phyloP scores from a whole-genome alignment of 2,888 invertebrate species.

The Parnassius apollo region DNA sequence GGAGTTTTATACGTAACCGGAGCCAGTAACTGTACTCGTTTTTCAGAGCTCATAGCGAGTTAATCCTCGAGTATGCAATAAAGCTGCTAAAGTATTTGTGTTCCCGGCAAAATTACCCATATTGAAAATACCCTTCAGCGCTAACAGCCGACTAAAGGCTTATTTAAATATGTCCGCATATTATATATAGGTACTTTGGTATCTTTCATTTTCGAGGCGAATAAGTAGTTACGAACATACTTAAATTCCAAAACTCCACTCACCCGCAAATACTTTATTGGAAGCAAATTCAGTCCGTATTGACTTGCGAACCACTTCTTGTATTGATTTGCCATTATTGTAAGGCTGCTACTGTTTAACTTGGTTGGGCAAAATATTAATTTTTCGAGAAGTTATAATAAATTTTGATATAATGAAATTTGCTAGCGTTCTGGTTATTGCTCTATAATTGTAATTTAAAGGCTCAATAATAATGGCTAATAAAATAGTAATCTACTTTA shows the following conservation, averaged over 20 bases:
- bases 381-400: constrained; percentile 40
- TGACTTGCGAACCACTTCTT: constrained; percentile 52
- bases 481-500: no score
- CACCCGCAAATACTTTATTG: constrained; percentile 38
- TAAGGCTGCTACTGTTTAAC: constrained; percentile 52
- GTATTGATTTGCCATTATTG: constrained; percentile 61
- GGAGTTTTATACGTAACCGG: constrained; percentile 71
- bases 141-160: constrained; percentile 72
- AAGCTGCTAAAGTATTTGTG: constrained; percentile 78
- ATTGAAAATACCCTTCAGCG: constrained; percentile 78
- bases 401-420: constrained; percentile 11
- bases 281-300: constrained; percentile 47
- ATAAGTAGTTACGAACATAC: constrained; percentile 49
- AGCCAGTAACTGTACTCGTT: constrained; percentile 58
- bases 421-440: neutral
- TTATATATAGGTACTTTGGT: constrained; percentile 49
- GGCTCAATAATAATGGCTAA: no score
- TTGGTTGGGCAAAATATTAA: constrained; percentile 53
- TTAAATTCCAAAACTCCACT: constrained; percentile 42
- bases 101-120: constrained; percentile 78
- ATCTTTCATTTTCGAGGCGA: constrained; percentile 45
- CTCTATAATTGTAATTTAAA: no score
- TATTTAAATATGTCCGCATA: constrained; percentile 65
- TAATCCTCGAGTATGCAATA: constrained; percentile 79
- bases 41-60: constrained; percentile 75